Percentiles rank a stretch among this genome's conserved stretches.
Conservation (phyloP, 2,797 vertebrate genomes). For the Amazona ochrocephala region DNA sequence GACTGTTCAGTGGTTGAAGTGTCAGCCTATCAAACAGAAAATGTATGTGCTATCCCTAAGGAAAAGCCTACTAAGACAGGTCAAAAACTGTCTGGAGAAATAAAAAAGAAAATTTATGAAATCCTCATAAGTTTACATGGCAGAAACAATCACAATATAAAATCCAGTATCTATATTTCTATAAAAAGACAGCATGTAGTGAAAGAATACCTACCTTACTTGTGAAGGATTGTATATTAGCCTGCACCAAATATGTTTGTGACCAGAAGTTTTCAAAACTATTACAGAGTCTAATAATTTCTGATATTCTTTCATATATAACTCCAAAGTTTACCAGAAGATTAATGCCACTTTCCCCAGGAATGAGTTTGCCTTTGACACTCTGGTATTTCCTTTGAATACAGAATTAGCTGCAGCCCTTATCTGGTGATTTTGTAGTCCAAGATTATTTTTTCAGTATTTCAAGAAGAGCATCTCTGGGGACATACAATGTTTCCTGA, state of each 20-base stretch:
- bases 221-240: not conserved
- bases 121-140: conserved; percentile 36
- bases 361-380: not conserved
- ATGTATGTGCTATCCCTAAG: not conserved
- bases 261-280: not conserved
- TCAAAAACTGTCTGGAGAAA: conserved; percentile 22
- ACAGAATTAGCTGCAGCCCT: not conserved
- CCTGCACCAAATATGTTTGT: not conserved
- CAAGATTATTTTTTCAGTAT: not conserved
- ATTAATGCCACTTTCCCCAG: not conserved
- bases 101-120: not conserved
- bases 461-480: not conserved
- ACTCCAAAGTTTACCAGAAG: not conserved
- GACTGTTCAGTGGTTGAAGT: conserved; percentile 16
- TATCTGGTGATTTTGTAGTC: not conserved
- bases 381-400: not conserved
- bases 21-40: conserved; percentile 32
- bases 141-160: conserved; percentile 8
- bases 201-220: not conserved
- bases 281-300: not conserved
- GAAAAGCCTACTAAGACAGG: not conserved
- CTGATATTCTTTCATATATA: not conserved
- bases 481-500: not conserved
- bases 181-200: not conserved
- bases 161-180: not conserved